A percentile compares a stretch with the other conserved stretches of the same genome.
These are phyloP conservation scores for Chorisops tibialis DNA, from an alignment of 2,888 invertebrate genomes.

Conservation along the genomic window DNA sequence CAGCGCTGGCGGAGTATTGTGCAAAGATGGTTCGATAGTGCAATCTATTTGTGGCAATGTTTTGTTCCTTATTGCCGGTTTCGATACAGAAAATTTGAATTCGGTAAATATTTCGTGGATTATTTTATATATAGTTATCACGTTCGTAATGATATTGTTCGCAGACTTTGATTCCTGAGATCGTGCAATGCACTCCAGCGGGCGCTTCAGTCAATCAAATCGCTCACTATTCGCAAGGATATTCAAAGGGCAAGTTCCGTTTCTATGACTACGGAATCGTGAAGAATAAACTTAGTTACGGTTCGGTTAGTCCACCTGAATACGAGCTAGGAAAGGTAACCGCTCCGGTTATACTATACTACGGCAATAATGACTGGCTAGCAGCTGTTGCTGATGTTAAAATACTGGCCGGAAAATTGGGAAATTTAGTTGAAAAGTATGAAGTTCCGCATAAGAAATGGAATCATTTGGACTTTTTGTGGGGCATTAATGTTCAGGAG, in stretches of 20 bases:
- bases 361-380: slow-evolving; percentile 59
- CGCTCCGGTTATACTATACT: slow-evolving; percentile 60
- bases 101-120: slow-evolving; percentile 39
- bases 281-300: slow-evolving; percentile 54
- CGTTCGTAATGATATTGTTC: slow-evolving; percentile 31
- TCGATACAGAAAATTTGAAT: slow-evolving; percentile 46
- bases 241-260: slow-evolving; percentile 49
- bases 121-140: not conserved
- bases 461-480: slow-evolving; percentile 60
- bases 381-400: slow-evolving; percentile 54
- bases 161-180: slow-evolving; percentile 58
- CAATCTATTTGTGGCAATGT: slow-evolving; percentile 28
- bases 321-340: slow-evolving; percentile 56
- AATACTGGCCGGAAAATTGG: slow-evolving; percentile 35
- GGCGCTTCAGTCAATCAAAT: slow-evolving; percentile 63
- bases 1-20: slow-evolving; percentile 52
- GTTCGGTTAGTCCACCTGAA: slow-evolving; percentile 53
- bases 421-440: slow-evolving; percentile 39
- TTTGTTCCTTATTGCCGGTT: slow-evolving; percentile 41
- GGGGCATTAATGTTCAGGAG: slow-evolving; percentile 41
- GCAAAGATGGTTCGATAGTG: slow-evolving; percentile 39
- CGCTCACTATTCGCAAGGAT: slow-evolving; percentile 60
- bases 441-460: slow-evolving; percentile 52
- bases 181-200: slow-evolving; percentile 60
- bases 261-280: slow-evolving; percentile 55